A percentile compares a stretch with the other conserved stretches of the same genome.
phyloP scores from a whole-genome alignment of 2,888 invertebrate species.

The Drosophila nr. perissopoda region DNA sequence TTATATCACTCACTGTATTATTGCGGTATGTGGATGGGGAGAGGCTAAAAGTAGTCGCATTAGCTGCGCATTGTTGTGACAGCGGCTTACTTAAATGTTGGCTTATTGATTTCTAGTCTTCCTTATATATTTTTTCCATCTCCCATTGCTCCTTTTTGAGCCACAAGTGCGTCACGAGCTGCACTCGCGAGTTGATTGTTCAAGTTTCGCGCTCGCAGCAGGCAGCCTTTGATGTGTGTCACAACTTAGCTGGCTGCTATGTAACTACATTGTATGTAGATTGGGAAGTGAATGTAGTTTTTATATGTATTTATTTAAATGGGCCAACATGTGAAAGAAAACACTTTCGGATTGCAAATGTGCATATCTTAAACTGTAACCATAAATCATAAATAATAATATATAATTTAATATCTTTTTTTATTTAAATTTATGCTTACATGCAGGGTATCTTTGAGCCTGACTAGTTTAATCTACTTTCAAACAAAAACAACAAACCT shows the following conservation, averaged over 20 bases:
- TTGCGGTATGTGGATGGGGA: conserved; percentile 21
- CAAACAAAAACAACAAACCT: neutral
- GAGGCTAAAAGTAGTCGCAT: conserved; percentile 37
- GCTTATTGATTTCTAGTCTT: conserved; percentile 64
- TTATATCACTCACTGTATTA: conserved; percentile 69
- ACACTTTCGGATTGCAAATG: neutral
- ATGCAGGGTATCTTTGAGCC: neutral
- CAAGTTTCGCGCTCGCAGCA: conserved; percentile 27
- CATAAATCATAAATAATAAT: neutral
- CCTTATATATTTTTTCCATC: neutral
- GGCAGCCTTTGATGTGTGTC: conserved; percentile 13
- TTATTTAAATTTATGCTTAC: neutral
- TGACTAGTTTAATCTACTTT: neutral
- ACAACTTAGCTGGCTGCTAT: conserved; percentile 33
- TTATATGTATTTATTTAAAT: conserved; percentile 9
- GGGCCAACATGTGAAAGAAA: conserved; percentile 15
- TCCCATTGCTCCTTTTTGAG: conserved; percentile 6
- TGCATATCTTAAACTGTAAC: neutral
- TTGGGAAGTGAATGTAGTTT: conserved; percentile 23
- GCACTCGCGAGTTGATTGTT: conserved; percentile 37
- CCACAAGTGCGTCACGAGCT: conserved; percentile 55
- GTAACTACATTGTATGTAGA: conserved; percentile 12
- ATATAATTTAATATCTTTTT: neutral
- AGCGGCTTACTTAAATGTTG: conserved; percentile 67
- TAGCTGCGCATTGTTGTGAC: conserved; percentile 60